Evolutionary conservation across 30 jellyfish, hydroid and myxozoan genomes (phyloP).

Genomic region (Catostylus mosaicus): DNA sequence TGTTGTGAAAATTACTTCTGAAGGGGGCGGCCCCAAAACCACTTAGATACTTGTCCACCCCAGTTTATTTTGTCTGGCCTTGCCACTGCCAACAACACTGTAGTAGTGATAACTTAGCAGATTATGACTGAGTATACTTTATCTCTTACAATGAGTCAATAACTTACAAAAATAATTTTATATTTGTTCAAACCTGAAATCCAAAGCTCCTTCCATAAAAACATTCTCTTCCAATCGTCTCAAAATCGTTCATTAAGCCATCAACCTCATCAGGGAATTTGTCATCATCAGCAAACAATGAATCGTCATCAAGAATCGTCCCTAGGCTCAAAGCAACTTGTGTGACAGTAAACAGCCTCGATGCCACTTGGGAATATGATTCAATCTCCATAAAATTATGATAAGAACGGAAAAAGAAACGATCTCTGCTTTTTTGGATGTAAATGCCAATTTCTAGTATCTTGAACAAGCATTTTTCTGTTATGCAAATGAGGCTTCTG

Average conservation of each 20-base stretch:
- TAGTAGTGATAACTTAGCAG: too few relatives aligned
- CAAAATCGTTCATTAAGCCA: conserved; percentile 87
- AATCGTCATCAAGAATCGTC: conserved; percentile 63
- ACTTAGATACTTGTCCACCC: too few relatives aligned
- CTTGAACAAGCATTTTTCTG: conserved; percentile 72
- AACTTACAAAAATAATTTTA: too few relatives aligned
- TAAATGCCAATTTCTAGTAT: conserved; percentile 65
- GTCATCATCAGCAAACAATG: conserved; percentile 80
- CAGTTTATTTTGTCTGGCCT: too few relatives aligned
- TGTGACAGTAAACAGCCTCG: conserved; percentile 76
- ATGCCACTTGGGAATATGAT: conserved; percentile 78
- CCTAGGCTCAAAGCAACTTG: conserved; percentile 81
- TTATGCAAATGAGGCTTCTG: conserved; percentile 79
- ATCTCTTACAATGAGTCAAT: too few relatives aligned
- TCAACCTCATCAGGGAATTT: conserved; percentile 65
- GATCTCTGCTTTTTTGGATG: conserved; percentile 68
- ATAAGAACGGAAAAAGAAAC: conserved; percentile 87
- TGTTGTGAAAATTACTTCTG: too few relatives aligned
- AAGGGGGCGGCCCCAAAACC: too few relatives aligned
- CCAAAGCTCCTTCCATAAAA: conserved; percentile 97
- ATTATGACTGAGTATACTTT: too few relatives aligned
- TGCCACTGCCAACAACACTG: too few relatives aligned
- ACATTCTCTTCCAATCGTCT: conserved; percentile 86
- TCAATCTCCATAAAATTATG: conserved; percentile 91
- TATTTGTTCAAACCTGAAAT: conserved; percentile 95